These are phyloP conservation scores for Crocallis elinguaria DNA, from an alignment of 2,888 invertebrate genomes.

Conservation along the genomic window DNA sequence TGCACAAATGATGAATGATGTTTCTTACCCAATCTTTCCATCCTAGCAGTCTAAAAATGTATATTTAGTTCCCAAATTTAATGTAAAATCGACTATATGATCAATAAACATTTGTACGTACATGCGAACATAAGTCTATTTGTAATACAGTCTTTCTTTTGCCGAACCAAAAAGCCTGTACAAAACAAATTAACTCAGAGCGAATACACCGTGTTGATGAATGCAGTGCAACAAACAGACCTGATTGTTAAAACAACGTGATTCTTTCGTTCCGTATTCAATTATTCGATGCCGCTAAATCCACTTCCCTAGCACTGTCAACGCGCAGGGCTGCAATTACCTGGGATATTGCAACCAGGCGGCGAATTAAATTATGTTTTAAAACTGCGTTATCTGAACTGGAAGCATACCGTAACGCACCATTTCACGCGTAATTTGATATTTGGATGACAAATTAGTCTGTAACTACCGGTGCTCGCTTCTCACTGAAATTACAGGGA, in stretches of 20 bases:
- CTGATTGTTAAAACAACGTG: slow-evolving; percentile 13
- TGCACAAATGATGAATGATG: too few species aligned
- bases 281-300: slow-evolving; percentile 60
- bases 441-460: slow-evolving; percentile 82
- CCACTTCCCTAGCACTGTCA: slow-evolving; percentile 65
- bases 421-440: slow-evolving; percentile 83
- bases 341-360: slow-evolving; percentile 59
- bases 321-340: slow-evolving; percentile 63
- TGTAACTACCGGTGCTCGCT: slow-evolving; percentile 56
- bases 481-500: slow-evolving; percentile 76
- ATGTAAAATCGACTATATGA: too few species aligned
- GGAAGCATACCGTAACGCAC: slow-evolving; percentile 74
- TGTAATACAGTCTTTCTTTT: too few species aligned
- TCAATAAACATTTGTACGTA: too few species aligned
- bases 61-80: too few species aligned
- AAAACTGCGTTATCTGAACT: slow-evolving; percentile 67
- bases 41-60: too few species aligned
- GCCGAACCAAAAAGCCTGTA: too few species aligned
- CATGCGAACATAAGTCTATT: too few species aligned
- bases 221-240: slow-evolving; percentile 17
- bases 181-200: slow-evolving; percentile 19
- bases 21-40: too few species aligned
- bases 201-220: slow-evolving; percentile 12
- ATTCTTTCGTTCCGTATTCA: slow-evolving; percentile 25
- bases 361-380: slow-evolving; percentile 76